Conservation (phyloP, 2,888 invertebrate species). For the Acanthopleura granulata region DNA sequence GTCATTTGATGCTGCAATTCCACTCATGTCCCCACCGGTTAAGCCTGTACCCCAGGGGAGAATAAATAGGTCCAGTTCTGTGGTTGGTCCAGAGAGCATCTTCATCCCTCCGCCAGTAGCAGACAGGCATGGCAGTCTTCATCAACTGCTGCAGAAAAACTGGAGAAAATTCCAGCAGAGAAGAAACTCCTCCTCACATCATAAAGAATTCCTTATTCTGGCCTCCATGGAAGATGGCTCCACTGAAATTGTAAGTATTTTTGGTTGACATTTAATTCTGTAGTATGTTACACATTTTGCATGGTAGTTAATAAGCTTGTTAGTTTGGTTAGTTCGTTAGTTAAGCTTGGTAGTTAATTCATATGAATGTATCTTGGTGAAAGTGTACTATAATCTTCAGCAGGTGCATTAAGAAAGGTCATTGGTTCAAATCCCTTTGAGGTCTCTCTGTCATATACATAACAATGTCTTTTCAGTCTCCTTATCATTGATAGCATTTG, state of each 20-base stretch:
- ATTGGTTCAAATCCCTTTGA: too few species aligned
- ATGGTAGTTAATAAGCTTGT: too few species aligned
- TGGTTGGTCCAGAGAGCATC: background rate
- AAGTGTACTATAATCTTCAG: too few species aligned
- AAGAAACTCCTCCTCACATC: background rate
- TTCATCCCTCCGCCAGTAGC: background rate
- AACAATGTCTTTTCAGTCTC: too few species aligned
- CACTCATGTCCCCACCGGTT: background rate
- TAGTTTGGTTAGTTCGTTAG: too few species aligned
- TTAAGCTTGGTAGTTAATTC: too few species aligned
- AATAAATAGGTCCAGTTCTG: background rate
- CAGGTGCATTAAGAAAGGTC: too few species aligned
- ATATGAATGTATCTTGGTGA: too few species aligned
- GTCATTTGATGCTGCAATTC: background rate
- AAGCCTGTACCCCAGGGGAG: background rate
- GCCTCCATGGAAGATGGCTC: background rate
- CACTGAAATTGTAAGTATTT: background rate
- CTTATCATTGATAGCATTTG: too few species aligned
- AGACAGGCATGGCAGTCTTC: background rate
- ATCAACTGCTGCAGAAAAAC: background rate
- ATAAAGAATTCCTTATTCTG: background rate
- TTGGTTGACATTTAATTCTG: too few species aligned
- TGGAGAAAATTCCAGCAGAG: conserved; percentile 1
- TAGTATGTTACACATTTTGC: too few species aligned
- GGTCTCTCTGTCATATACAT: too few species aligned